These are phyloP conservation scores for Julus scanicus DNA, from an alignment of 2,888 invertebrate species.

Conservation along the genomic window DNA sequence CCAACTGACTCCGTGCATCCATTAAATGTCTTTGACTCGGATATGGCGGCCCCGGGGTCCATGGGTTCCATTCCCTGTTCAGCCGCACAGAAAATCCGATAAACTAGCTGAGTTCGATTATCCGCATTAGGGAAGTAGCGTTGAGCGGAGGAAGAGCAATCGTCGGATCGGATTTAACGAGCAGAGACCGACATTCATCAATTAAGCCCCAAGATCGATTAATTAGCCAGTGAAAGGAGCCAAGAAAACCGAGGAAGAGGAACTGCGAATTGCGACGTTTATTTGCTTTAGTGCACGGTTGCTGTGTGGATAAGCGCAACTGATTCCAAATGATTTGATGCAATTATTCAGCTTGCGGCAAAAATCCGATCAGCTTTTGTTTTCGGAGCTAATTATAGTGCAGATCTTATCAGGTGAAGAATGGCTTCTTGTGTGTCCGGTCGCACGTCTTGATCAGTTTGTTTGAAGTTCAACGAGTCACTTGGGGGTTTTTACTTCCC, in stretches of 20 bases:
- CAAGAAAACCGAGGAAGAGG: neutral
- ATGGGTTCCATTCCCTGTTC: neutral
- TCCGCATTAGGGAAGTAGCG: neutral
- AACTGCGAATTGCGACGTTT: neutral
- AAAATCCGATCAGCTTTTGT: conserved; percentile 27
- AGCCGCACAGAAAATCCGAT: conserved; percentile 9
- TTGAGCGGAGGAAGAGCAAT: neutral
- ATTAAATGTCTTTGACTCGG: neutral
- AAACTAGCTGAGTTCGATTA: neutral
- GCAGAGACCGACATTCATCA: neutral
- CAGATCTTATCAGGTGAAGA: neutral
- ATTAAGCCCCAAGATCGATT: neutral
- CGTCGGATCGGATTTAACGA: neutral
- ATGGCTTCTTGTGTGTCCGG: neutral
- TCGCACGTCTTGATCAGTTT: neutral
- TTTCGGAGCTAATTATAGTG: neutral
- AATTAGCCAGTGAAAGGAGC: neutral
- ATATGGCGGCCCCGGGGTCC: neutral
- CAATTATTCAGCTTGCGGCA: conserved; percentile 26
- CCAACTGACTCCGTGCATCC: neutral
- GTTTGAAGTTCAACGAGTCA: neutral
- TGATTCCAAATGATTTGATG: conserved; percentile 9
- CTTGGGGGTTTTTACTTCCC: neutral
- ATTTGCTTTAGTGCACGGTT: neutral
- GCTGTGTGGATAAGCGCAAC: neutral